Conservation (phyloP, 2,113 vertebrate genomes). For the Phoenicopterus ruber region DNA sequence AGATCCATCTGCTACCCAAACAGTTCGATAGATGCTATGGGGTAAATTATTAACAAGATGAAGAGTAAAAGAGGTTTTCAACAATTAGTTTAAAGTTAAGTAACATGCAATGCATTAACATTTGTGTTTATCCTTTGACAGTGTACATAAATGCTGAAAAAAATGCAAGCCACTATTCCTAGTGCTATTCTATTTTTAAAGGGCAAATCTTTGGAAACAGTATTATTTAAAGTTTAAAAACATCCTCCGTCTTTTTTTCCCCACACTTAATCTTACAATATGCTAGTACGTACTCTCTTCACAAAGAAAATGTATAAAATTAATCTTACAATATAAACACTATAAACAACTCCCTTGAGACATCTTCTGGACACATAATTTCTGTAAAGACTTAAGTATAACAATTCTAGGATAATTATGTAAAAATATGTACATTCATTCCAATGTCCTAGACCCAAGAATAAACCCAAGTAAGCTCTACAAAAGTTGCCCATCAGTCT, state of each 20-base stretch:
- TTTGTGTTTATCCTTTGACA: constrained; percentile 15
- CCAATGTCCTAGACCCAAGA: neutral
- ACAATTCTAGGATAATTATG: constrained; percentile 10
- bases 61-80: neutral
- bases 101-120: constrained; percentile 10
- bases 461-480: constrained; percentile 28
- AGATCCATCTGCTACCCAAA: neutral
- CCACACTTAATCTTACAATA: neutral
- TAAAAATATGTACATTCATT: constrained; percentile 36
- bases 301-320: constrained; percentile 44
- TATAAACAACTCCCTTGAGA: constrained; percentile 55
- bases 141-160: constrained; percentile 24
- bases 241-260: neutral
- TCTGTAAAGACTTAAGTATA: neutral
- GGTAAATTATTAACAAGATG: constrained; percentile 24
- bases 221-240: constrained; percentile 45
- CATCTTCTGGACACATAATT: constrained; percentile 1
- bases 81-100: constrained; percentile 30
- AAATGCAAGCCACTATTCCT: neutral
- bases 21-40: neutral
- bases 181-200: constrained; percentile 8
- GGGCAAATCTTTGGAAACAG: neutral
- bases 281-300: neutral
- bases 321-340: constrained; percentile 51
- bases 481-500: neutral